Conservation (phyloP, 2,113 vertebrate genomes). For the Epinephelus fuscoguttatus region DNA sequence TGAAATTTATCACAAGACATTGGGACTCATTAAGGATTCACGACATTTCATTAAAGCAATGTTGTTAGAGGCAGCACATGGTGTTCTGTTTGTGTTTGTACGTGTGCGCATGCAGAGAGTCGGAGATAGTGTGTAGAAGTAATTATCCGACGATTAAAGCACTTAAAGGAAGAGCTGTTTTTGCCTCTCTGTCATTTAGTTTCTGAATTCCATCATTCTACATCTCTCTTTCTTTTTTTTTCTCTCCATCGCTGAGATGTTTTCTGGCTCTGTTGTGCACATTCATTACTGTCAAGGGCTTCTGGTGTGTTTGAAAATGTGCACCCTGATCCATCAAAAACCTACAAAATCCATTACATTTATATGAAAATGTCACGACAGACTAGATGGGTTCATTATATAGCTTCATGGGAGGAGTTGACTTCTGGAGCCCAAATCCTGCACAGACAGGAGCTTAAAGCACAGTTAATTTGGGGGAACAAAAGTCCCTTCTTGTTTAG, state of each 20-base stretch:
- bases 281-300: conserved; percentile 60
- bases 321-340: conserved; percentile 56
- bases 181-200: conserved; percentile 66
- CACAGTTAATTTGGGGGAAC: background rate
- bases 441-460: background rate
- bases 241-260: conserved; percentile 29
- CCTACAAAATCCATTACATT: conserved; percentile 53
- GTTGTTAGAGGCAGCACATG: conserved; percentile 85
- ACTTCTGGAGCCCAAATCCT: conserved; percentile 33
- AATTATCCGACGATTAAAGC: conserved; percentile 80
- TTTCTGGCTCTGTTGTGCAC: conserved; percentile 47
- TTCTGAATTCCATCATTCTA: conserved; percentile 57
- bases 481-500: conserved; percentile 21
- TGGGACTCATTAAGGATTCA: conserved; percentile 90
- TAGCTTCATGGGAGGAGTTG: conserved; percentile 24
- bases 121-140: conserved; percentile 67
- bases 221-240: background rate
- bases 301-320: conserved; percentile 53
- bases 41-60: conserved; percentile 87
- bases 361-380: conserved; percentile 53
- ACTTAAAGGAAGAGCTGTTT: conserved; percentile 72
- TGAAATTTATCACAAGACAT: conserved; percentile 93
- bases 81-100: conserved; percentile 80
- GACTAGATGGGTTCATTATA: conserved; percentile 43
- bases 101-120: conserved; percentile 63